Evolutionary conservation across 2,113 vertebrate species (phyloP).

Genomic region (Mesitornis unicolor): DNA sequence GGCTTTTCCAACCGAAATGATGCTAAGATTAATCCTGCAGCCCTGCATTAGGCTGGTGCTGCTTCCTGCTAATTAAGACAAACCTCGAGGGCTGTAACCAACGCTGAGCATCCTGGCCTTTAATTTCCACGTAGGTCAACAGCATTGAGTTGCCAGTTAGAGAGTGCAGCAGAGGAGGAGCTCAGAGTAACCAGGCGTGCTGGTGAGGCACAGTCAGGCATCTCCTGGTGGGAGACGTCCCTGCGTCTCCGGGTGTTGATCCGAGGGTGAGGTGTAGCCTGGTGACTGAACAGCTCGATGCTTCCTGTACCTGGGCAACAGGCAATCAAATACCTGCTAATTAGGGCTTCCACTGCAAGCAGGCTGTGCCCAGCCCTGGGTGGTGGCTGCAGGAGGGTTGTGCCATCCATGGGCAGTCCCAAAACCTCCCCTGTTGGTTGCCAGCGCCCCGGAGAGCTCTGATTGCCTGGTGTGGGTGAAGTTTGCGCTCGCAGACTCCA

Average conservation of each 20-base stretch:
- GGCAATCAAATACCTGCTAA: neutral
- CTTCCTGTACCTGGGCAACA: neutral
- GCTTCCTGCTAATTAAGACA: neutral
- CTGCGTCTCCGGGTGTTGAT: neutral
- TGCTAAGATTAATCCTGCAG: neutral
- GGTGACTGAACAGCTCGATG: neutral
- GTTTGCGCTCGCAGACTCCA: fast-evolving
- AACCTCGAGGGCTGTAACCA: neutral
- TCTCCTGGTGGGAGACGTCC: too few species aligned
- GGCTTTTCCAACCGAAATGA: neutral
- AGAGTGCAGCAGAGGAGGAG: neutral
- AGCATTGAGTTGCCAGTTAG: slow-evolving; percentile 73
- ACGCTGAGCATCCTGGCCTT: neutral
- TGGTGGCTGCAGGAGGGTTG: neutral
- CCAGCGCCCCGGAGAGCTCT: neutral
- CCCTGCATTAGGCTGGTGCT: neutral
- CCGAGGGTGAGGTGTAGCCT: neutral
- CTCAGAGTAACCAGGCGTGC: neutral
- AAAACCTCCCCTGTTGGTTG: too few species aligned
- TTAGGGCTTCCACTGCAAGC: neutral
- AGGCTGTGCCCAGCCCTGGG: neutral
- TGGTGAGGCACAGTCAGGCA: too few species aligned
- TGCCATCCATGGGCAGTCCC: neutral
- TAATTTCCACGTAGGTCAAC: slow-evolving; percentile 56
- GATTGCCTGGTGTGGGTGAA: neutral